phyloP scores from a whole-genome alignment of 1,140 invertebrate genomes.

The Papilio machaon region DNA sequence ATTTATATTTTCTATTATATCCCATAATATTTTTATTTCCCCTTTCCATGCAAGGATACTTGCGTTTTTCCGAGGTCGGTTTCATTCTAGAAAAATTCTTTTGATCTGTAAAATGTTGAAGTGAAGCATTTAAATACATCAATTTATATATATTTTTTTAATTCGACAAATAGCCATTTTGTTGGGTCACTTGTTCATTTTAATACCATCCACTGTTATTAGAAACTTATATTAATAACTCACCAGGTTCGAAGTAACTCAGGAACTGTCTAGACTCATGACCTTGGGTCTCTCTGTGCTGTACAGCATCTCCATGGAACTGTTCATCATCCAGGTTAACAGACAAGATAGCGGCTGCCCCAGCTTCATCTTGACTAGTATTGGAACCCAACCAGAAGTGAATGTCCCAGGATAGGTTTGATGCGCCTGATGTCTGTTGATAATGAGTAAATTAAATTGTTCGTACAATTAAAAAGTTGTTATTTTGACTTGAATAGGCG shows the following conservation, averaged over 20 bases:
- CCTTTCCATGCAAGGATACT: slow-evolving; percentile 29
- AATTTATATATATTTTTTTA: no score
- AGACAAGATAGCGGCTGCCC: slow-evolving; percentile 92
- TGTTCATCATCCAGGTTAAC: slow-evolving; percentile 92
- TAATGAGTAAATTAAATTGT: background rate
- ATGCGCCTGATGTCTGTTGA: slow-evolving; percentile 82
- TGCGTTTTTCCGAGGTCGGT: slow-evolving; percentile 14
- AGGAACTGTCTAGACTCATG: slow-evolving; percentile 92
- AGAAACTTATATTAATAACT: no score
- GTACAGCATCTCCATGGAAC: slow-evolving; percentile 91
- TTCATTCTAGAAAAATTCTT: slow-evolving; percentile 20
- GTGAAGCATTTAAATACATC: background rate
- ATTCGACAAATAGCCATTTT: no score
- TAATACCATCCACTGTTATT: no score
- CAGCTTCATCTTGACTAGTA: slow-evolving; percentile 93
- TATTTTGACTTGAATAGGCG: background rate
- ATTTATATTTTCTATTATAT: no score
- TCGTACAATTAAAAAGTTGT: background rate
- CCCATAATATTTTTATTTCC: background rate
- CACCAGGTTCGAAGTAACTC: slow-evolving; percentile 91
- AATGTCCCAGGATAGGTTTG: slow-evolving; percentile 88
- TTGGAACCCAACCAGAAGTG: slow-evolving; percentile 96
- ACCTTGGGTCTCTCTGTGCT: slow-evolving; percentile 93
- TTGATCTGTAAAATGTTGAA: background rate
- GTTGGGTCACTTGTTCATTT: no score